phyloP scores from a whole-genome alignment of 2,888 invertebrate genomes.

The Trichopria drosophilae region DNA sequence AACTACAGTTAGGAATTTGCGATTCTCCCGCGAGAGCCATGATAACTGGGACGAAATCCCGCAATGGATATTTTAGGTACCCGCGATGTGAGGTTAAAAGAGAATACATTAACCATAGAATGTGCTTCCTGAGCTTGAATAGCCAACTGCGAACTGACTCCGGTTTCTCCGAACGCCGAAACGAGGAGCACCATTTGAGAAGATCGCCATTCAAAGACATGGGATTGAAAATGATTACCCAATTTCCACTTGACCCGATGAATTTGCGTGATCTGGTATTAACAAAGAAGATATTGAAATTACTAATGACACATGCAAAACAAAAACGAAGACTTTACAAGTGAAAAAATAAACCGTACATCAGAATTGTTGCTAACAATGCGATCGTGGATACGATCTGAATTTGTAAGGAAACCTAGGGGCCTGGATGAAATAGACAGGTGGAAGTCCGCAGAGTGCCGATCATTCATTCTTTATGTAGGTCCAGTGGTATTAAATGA shows the following conservation, averaged over 20 bases:
- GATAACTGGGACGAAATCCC: constrained; percentile 23
- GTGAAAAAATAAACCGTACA: background rate
- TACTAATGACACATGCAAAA: background rate
- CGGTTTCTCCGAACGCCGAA: background rate
- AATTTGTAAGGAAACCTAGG: constrained; percentile 34
- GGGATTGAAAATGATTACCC: background rate
- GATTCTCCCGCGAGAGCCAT: constrained; percentile 32
- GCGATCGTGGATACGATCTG: constrained; percentile 8
- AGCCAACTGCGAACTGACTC: background rate
- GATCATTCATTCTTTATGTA: constrained; percentile 31
- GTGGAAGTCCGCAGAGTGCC: constrained; percentile 33
- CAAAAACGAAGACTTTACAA: constrained; percentile 5
- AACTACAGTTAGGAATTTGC: constrained; percentile 18
- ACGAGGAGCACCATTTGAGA: background rate
- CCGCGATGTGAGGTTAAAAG: constrained; percentile 25
- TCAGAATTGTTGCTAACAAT: background rate
- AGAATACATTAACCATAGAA: constrained; percentile 1
- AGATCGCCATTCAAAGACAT: background rate
- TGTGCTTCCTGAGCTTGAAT: background rate
- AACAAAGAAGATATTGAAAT: constrained; percentile 1
- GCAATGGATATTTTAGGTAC: constrained; percentile 29
- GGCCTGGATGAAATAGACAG: constrained; percentile 20
- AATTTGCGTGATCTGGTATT: background rate
- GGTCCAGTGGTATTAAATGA: constrained; percentile 32
- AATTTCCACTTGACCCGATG: constrained; percentile 4